Evolutionary conservation across 2,888 invertebrate species (phyloP).

Genomic region (Zaprionus lineosus): DNA sequence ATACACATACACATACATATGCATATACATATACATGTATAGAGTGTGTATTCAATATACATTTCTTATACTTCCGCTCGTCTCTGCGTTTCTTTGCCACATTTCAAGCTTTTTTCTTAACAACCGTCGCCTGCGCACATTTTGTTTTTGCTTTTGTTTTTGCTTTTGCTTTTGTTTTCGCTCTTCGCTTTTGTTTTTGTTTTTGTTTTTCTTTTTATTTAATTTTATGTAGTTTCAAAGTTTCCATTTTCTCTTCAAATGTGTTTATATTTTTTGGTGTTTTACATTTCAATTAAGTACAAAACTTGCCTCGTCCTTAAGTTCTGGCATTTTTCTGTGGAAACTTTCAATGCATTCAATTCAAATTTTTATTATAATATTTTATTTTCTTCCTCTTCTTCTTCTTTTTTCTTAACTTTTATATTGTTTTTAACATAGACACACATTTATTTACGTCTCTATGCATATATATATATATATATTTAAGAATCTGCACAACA

Average conservation of each 20-base stretch:
- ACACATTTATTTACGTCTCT: conserved; percentile 23
- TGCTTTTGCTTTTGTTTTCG: conserved; percentile 4
- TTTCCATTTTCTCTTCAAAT: conserved; percentile 52
- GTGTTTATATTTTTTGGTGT: conserved; percentile 51
- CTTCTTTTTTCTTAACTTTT: neutral
- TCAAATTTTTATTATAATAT: conserved; percentile 4
- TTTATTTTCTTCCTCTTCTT: neutral
- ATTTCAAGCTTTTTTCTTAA: conserved; percentile 46
- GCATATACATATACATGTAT: neutral
- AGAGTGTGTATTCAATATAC: conserved; percentile 44
- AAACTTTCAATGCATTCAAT: neutral
- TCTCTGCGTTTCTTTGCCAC: conserved; percentile 14
- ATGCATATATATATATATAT: conserved; percentile 25
- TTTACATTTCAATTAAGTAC: conserved; percentile 63
- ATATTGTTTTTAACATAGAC: neutral
- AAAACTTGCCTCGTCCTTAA: conserved; percentile 45
- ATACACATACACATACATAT: conserved; percentile 22
- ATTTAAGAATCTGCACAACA: no score
- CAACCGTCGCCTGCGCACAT: conserved; percentile 70
- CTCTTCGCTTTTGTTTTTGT: conserved; percentile 10
- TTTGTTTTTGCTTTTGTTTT: conserved; percentile 17
- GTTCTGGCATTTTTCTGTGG: no score
- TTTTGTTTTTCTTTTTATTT: conserved; percentile 11
- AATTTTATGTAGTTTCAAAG: conserved; percentile 34
- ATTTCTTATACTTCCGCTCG: conserved; percentile 38